Percentiles rank a stretch among this genome's conserved stretches.
These are phyloP conservation scores for Stegostoma tigrinum DNA, from an alignment of 2,113 vertebrate genomes.

Conservation along the genomic window DNA sequence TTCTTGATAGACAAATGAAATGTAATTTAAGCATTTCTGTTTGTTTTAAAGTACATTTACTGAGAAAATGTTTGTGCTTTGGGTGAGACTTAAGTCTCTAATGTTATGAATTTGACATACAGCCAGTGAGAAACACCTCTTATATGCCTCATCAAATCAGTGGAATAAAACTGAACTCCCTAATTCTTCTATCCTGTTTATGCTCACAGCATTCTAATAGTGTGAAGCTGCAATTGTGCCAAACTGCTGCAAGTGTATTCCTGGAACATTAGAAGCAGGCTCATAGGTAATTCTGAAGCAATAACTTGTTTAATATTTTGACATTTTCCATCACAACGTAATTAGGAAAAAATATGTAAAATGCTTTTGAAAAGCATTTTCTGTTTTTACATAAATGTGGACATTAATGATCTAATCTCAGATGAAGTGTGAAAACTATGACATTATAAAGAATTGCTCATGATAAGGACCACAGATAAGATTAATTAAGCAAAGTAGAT, in stretches of 20 bases:
- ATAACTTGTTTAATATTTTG: background rate
- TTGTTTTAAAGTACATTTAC: background rate
- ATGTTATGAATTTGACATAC: background rate
- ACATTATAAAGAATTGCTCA: background rate
- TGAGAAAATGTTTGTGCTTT: background rate
- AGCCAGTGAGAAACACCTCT: background rate
- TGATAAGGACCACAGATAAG: background rate
- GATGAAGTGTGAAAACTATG: background rate
- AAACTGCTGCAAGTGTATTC: background rate
- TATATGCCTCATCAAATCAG: background rate
- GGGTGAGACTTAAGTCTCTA: background rate
- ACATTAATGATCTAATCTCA: background rate
- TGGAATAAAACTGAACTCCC: conserved; percentile 1
- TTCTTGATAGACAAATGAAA: background rate
- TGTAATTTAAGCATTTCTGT: background rate
- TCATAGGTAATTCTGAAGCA: background rate
- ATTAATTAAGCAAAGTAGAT: background rate
- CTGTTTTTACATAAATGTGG: background rate
- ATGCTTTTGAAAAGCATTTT: background rate
- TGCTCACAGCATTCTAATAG: conserved; percentile 6
- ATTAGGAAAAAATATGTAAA: background rate
- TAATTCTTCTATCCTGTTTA: background rate
- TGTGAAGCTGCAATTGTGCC: background rate
- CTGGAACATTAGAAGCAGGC: background rate
- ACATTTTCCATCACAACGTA: background rate